A percentile compares a stretch with the other conserved stretches of the same genome.
Conservation (phyloP, 2,113 vertebrate species). For the Crotalus horridus region DNA sequence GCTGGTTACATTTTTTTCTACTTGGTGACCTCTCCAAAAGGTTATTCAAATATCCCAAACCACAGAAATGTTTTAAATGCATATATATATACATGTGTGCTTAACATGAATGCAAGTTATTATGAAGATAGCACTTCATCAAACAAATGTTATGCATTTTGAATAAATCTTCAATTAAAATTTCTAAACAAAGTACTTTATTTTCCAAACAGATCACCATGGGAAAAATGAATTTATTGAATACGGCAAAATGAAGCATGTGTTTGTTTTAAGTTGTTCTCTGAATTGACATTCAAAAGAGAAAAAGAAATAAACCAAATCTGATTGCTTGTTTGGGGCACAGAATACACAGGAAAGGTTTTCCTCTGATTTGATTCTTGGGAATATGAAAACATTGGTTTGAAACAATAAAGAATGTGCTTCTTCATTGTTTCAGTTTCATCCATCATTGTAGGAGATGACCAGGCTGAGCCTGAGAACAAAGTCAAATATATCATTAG, state of each 20-base stretch:
- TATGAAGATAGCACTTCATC: conserved; percentile 27
- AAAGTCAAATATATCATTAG: neutral
- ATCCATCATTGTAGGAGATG: neutral
- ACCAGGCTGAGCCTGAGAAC: neutral
- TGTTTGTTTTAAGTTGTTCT: neutral
- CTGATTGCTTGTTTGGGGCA: neutral
- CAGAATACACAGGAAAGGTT: neutral
- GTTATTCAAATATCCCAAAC: conserved; percentile 58
- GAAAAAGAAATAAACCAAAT: conserved; percentile 8
- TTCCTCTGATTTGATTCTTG: neutral
- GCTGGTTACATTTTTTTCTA: conserved; percentile 43
- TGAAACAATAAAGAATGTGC: neutral
- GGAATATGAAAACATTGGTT: too few species aligned
- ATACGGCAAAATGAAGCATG: neutral
- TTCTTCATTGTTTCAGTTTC: neutral
- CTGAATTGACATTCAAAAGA: neutral
- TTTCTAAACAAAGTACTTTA: conserved; percentile 40
- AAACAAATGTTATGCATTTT: conserved; percentile 11
- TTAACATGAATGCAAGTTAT: conserved; percentile 29
- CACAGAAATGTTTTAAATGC: conserved; percentile 38
- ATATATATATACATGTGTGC: conserved; percentile 34
- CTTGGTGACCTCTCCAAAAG: conserved; percentile 57
- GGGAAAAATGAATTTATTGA: neutral
- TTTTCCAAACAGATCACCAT: conserved; percentile 26
- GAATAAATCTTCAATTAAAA: conserved; percentile 43